These are phyloP conservation scores for Zaprionus camerounensis DNA, from an alignment of 1,140 invertebrate genomes.

Conservation along the genomic window DNA sequence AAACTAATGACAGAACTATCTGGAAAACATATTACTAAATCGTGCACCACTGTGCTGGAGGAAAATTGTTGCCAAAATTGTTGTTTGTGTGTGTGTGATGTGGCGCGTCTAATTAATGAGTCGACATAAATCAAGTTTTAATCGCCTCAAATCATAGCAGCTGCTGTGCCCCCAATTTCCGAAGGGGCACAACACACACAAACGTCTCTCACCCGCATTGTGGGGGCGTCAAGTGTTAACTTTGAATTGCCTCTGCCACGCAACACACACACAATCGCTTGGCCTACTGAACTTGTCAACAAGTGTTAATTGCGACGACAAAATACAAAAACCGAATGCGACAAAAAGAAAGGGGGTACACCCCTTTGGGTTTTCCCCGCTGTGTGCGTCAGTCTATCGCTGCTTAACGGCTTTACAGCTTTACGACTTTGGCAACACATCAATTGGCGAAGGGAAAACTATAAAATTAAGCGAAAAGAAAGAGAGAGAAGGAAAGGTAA, in stretches of 20 bases:
- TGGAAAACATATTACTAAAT: neutral
- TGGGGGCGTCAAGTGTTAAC: constrained; percentile 61
- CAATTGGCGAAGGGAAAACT: constrained; percentile 16
- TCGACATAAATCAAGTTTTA: constrained; percentile 72
- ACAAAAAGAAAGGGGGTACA: constrained; percentile 7
- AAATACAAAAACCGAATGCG: constrained; percentile 4
- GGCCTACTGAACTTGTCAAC: constrained; percentile 77
- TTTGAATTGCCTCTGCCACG: constrained; percentile 54
- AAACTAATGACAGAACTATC: neutral
- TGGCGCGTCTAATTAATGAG: constrained; percentile 63
- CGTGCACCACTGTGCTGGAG: constrained; percentile 16
- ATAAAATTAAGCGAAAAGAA: constrained; percentile 9
- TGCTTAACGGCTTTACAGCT: constrained; percentile 15
- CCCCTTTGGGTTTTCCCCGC: too few relatives aligned
- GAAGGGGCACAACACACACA: neutral
- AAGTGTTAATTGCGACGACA: constrained; percentile 72
- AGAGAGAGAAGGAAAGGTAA: neutral
- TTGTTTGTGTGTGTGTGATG: constrained; percentile 3
- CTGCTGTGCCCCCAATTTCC: constrained; percentile 37
- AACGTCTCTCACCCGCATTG: constrained; percentile 16
- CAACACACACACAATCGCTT: constrained; percentile 38
- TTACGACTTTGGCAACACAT: constrained; percentile 26
- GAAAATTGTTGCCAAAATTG: constrained; percentile 43
- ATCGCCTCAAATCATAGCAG: constrained; percentile 68
- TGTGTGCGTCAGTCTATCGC: constrained; percentile 33